Evolutionary conservation across 2,113 vertebrate species (phyloP).

Genomic region (Pitta sordida): DNA sequence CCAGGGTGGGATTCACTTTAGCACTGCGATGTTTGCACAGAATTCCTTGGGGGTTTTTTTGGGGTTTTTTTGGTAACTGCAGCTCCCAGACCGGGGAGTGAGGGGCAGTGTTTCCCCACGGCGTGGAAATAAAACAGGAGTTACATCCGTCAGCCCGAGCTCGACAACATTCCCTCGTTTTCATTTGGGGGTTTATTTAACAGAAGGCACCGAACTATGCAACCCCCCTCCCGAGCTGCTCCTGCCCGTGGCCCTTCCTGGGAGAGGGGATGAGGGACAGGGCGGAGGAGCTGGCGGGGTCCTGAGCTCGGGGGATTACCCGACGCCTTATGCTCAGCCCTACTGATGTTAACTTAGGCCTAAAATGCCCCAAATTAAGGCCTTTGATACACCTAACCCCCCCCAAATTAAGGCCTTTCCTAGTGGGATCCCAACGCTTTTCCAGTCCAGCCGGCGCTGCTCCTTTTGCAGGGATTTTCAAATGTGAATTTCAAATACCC

Average conservation of each 20-base stretch:
- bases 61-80: background rate
- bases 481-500: background rate
- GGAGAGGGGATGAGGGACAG: background rate
- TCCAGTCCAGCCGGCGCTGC: background rate
- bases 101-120: no score
- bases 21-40: constrained; percentile 64
- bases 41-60: background rate
- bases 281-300: background rate
- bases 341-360: background rate
- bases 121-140: background rate
- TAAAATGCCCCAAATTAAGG: background rate
- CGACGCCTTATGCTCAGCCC: background rate
- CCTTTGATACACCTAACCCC: background rate
- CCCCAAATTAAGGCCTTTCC: background rate
- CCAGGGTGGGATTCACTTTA: background rate
- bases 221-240: background rate
- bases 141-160: background rate
- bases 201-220: background rate
- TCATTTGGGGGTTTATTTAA: background rate
- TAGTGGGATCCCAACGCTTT: background rate
- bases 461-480: background rate
- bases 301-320: background rate
- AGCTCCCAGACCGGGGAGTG: background rate
- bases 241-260: background rate
- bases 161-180: background rate